Evolutionary conservation across 2,113 vertebrate species (phyloP).

Genomic region (Lontra canadensis): DNA sequence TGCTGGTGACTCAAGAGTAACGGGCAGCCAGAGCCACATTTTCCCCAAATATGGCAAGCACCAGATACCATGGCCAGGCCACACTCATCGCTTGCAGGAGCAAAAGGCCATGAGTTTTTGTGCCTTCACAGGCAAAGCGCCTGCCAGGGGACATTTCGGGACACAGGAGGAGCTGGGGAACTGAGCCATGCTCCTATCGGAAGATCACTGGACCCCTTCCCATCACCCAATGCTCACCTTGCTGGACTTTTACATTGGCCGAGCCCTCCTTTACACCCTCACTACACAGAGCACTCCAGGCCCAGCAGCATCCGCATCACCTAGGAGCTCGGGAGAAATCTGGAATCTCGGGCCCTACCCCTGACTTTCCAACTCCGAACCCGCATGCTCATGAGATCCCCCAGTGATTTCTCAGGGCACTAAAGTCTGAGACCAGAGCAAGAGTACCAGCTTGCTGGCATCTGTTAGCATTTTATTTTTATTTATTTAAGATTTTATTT

Average conservation of each 20-base stretch:
- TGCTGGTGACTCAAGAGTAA: not conserved
- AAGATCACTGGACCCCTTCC: accelerated
- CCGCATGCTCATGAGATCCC: not conserved
- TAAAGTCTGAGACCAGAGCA: accelerated
- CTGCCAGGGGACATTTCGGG: not conserved
- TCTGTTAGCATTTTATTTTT: not conserved
- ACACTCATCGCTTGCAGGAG: accelerated
- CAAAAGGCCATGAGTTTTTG: accelerated
- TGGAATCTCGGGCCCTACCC: not conserved
- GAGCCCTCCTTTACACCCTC: too few species aligned
- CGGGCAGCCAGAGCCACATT: not conserved
- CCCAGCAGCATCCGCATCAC: accelerated
- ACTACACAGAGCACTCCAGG: accelerated
- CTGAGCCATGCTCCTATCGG: not conserved
- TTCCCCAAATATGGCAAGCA: not conserved
- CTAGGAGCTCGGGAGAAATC: not conserved
- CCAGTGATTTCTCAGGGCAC: not conserved
- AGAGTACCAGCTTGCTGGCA: too few species aligned
- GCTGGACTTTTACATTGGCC: accelerated
- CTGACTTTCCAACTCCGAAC: not conserved
- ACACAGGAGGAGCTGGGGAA: not conserved
- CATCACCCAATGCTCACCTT: accelerated
- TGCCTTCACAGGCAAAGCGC: accelerated
- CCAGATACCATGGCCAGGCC: not conserved
- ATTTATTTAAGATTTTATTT: too few species aligned